Evolutionary conservation across 2,888 invertebrate species (phyloP).

Genomic region (Lampropteryx suffumata): DNA sequence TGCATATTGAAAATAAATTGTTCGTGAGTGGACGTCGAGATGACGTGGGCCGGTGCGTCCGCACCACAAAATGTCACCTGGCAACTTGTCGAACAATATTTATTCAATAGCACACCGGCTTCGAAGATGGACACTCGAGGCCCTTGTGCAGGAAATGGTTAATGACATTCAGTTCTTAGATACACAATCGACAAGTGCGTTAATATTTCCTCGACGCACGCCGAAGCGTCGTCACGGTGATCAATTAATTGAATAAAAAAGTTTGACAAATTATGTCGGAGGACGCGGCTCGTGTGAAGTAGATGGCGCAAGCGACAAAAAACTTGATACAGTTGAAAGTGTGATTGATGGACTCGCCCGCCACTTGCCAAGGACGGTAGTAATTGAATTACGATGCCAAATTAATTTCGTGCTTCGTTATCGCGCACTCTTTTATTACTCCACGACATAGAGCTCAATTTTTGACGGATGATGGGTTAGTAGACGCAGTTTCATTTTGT

Average conservation of each 20-base stretch:
- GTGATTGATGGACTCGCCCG: conserved; percentile 73
- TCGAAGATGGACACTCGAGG: conserved; percentile 70
- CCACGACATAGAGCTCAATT: conserved; percentile 50
- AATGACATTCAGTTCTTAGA: conserved; percentile 76
- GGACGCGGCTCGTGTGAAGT: conserved; percentile 59
- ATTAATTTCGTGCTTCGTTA: conserved; percentile 49
- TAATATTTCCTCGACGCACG: conserved; percentile 60
- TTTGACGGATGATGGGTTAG: conserved; percentile 37
- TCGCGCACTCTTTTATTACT: conserved; percentile 46
- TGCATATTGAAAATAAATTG: conserved; percentile 75
- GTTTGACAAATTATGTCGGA: conserved; percentile 70
- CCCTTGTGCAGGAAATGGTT: conserved; percentile 73
- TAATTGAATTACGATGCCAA: conserved; percentile 77
- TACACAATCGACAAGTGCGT: conserved; percentile 65
- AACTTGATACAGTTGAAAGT: conserved; percentile 78
- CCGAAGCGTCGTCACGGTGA: conserved; percentile 50
- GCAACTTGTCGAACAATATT: conserved; percentile 76
- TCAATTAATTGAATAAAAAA: conserved; percentile 74
- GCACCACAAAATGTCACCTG: conserved; percentile 73
- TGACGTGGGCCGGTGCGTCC: conserved; percentile 60
- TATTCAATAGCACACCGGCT: conserved; percentile 72
- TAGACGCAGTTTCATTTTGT: conserved; percentile 40
- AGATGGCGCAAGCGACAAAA: conserved; percentile 61
- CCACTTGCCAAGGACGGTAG: conserved; percentile 59
- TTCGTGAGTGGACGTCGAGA: conserved; percentile 55